Evolutionary conservation across 2,113 vertebrate species (phyloP), one percentile per base, ranked within the genome.

Genomic region (Kryptolebias marmoratus): DNA sequence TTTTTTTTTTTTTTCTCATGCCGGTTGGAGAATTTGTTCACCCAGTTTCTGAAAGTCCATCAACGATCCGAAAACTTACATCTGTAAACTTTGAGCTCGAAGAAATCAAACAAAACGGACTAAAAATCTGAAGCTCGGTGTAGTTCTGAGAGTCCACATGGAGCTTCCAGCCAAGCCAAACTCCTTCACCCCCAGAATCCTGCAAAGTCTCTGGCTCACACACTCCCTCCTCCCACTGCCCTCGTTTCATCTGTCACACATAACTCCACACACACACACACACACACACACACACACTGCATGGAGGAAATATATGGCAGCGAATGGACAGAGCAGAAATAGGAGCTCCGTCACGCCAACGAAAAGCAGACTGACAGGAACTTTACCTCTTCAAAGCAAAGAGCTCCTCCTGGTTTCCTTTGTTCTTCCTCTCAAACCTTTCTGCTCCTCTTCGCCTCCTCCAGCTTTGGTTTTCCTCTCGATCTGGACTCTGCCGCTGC

Each of bases 171-270:
- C 39, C 54, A 52, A 73, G 3, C 77, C 62, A 69, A 85, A 82
- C 71, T 76, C 83, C 79, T 64, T 82, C 73, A 76, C 83, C 83
- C 22, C 73, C 76, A 11, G 22, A 0, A 64, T 68, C 66, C 73
- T 72, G 71, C 52, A 73, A 69, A 55, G 85, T 63, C 60, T 31
- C 72, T 71, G 49, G 67, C 73, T 50, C 72, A 65, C 72, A 55
- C 63, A 1, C 73, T 58, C 84, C 69, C 85, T 77, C 84, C 87
- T 81, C 85, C 87, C 84, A 68, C 90, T 84, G 87, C 74, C 80
- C 77, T 80, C 72, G 53, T 89, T 90, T 88, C 86, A 84, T 85
- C 87, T 89, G 90, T 82, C 90, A 86, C 82, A 89, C 87, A 47
- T 80, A 83, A 77, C 89, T 88, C 87, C 55, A 39, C 77, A 68